phyloP scores from a whole-genome alignment of 2,113 vertebrate species.

The Scomber japonicus region DNA sequence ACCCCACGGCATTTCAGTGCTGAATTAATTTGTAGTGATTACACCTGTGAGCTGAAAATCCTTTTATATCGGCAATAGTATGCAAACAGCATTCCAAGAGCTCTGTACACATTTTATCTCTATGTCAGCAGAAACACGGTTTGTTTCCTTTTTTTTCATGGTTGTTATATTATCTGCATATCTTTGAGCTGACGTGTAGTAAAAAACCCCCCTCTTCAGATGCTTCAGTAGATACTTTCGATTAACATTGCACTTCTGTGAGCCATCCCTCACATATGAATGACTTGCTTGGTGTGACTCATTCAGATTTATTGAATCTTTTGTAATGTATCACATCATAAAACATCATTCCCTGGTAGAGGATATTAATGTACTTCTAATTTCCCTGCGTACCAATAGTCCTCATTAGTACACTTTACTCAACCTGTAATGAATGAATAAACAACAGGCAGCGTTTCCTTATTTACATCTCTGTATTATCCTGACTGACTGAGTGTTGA shows the following conservation, averaged over 20 bases:
- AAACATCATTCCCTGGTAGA: slow-evolving; percentile 6
- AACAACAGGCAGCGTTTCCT: slow-evolving; percentile 7
- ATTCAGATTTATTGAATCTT: slow-evolving; percentile 37
- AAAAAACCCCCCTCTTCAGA: neutral
- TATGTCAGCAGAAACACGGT: neutral
- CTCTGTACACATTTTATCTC: neutral
- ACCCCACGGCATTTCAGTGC: slow-evolving; percentile 55
- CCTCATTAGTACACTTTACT: slow-evolving; percentile 1
- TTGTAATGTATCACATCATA: slow-evolving; percentile 18
- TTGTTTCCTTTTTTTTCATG: neutral
- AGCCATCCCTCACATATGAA: slow-evolving; percentile 10
- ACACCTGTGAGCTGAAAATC: slow-evolving; percentile 55
- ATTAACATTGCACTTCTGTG: slow-evolving; percentile 1
- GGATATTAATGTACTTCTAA: slow-evolving; percentile 13
- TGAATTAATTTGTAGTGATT: slow-evolving; percentile 58
- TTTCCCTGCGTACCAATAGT: neutral
- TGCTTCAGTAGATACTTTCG: neutral
- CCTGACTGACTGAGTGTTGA: slow-evolving; percentile 21
- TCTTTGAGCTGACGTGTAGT: slow-evolving; percentile 1
- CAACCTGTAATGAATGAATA: slow-evolving; percentile 2
- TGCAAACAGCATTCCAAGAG: slow-evolving; percentile 9
- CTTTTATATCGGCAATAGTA: slow-evolving; percentile 33
- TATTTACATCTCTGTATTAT: slow-evolving; percentile 54
- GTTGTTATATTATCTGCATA: neutral
- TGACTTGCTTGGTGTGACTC: slow-evolving; percentile 14